These are phyloP conservation scores for Cecropterus lyciades DNA, from an alignment of 1,140 invertebrate species.

Conservation along the genomic window DNA sequence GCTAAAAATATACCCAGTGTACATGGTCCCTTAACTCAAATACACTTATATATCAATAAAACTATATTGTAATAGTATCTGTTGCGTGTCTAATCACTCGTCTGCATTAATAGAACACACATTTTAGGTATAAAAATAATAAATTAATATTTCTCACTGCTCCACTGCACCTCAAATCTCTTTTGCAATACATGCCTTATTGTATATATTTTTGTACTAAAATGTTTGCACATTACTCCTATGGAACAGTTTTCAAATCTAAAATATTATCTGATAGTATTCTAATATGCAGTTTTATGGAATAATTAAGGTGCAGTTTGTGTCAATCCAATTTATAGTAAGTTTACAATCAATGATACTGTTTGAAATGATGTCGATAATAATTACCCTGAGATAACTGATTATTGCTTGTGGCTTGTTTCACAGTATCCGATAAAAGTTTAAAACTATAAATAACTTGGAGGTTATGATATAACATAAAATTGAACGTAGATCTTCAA, in stretches of 20 bases:
- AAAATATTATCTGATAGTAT: neutral
- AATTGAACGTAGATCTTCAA: too few species aligned
- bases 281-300: neutral
- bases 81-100: conserved; percentile 7
- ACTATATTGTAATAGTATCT: neutral
- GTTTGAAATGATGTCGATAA: too few species aligned
- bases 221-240: conserved; percentile 21
- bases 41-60: too few species aligned
- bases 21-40: too few species aligned
- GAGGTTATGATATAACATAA: too few species aligned
- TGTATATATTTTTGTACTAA: conserved; percentile 30
- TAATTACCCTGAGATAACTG: too few species aligned
- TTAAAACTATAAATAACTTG: too few species aligned
- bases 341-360: neutral
- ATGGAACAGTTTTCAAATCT: neutral
- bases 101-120: conserved; percentile 18
- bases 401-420: too few species aligned
- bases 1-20: too few species aligned
- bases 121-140: conserved; percentile 2
- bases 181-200: conserved; percentile 23
- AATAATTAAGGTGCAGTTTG: neutral
- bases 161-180: conserved; percentile 8
- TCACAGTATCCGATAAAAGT: too few species aligned
- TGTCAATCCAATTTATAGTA: neutral
- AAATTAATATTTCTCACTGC: neutral